Evolutionary conservation across 1,140 invertebrate genomes (phyloP).

Genomic region (Trichoplusia ni): DNA sequence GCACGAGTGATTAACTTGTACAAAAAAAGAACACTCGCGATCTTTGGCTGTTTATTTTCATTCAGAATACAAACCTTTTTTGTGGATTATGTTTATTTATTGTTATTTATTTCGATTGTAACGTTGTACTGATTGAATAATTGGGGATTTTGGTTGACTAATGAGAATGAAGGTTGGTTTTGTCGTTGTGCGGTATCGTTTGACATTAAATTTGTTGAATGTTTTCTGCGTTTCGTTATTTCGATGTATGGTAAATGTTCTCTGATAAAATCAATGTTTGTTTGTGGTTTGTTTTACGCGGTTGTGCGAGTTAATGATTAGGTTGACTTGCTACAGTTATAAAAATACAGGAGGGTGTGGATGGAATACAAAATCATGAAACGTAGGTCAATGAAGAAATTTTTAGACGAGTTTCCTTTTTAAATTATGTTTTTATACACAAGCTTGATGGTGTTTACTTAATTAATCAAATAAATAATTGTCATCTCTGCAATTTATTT

Average conservation of each 20-base stretch:
- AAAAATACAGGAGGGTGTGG: no score
- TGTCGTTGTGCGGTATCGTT: not conserved
- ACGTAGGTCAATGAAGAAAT: no score
- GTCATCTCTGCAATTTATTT: no score
- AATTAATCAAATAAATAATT: no score
- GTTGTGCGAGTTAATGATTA: not conserved
- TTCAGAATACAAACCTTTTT: slow-evolving; percentile 25
- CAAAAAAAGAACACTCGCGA: slow-evolving; percentile 32
- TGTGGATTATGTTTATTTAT: slow-evolving; percentile 27
- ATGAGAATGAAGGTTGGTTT: slow-evolving; percentile 4
- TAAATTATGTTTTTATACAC: no score
- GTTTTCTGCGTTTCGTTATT: not conserved
- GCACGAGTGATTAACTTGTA: slow-evolving; percentile 50
- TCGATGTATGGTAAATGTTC: not conserved
- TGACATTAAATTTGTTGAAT: not conserved
- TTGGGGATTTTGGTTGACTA: slow-evolving; percentile 20
- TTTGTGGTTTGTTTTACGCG: not conserved
- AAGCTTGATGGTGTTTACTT: no score
- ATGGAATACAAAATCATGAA: no score
- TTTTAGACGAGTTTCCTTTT: no score
- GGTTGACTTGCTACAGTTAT: not conserved
- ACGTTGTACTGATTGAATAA: slow-evolving; percentile 28
- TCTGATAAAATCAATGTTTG: slow-evolving; percentile 6
- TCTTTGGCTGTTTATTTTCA: slow-evolving; percentile 22
- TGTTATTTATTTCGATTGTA: slow-evolving; percentile 25